Conservation (phyloP, 2,113 vertebrate species). For the Malurus cyaneus region DNA sequence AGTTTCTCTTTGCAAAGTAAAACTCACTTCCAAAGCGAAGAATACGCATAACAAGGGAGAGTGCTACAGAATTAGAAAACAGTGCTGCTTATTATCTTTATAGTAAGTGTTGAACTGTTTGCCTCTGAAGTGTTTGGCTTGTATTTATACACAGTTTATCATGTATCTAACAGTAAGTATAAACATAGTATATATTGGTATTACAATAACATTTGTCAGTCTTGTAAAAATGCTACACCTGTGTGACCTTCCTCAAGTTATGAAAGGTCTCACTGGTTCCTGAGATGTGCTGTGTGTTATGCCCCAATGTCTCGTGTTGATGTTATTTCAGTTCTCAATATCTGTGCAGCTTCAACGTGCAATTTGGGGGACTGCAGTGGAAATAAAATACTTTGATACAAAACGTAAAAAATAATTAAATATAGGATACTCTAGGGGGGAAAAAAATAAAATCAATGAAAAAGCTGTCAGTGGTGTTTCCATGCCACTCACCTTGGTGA, state of each 20-base stretch:
- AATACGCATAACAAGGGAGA: not conserved
- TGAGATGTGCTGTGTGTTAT: rapidly evolving
- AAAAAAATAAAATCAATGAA: not conserved
- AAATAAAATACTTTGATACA: not conserved
- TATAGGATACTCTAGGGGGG: not conserved
- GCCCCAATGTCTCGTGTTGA: not conserved
- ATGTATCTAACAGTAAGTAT: not conserved
- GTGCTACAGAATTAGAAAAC: not conserved
- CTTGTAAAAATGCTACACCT: not conserved
- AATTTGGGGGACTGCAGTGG: not conserved
- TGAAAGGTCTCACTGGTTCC: not conserved
- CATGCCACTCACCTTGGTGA: not conserved
- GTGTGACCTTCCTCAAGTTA: not conserved
- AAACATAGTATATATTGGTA: not conserved
- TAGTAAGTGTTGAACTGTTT: not conserved
- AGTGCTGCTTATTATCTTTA: not conserved
- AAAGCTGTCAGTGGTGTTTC: not conserved
- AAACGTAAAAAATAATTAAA: not conserved
- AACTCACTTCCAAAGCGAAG: not conserved
- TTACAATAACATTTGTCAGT: too few species aligned
- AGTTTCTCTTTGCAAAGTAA: not conserved
- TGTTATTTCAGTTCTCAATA: not conserved
- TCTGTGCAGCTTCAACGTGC: not conserved
- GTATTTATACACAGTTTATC: not conserved
- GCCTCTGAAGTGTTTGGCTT: rapidly evolving